Conservation (phyloP, 1,140 invertebrate genomes). For the Adoxophyes honmai region DNA sequence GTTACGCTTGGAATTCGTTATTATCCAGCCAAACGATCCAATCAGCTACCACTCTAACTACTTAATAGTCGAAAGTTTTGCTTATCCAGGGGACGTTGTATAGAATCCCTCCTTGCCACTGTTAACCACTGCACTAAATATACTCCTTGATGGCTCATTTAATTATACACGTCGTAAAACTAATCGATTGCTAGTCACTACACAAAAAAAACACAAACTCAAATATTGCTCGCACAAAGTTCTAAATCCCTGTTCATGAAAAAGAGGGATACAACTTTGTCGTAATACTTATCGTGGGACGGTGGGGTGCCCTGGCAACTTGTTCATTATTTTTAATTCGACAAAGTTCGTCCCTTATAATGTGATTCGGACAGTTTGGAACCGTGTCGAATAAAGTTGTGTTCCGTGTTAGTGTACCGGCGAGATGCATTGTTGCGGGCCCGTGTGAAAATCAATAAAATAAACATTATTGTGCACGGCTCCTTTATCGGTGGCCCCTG, state of each 20-base stretch:
- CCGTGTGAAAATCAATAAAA: conserved; percentile 75
- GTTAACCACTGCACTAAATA: not conserved
- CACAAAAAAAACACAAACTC: conserved; percentile 38
- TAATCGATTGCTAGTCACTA: conserved; percentile 51
- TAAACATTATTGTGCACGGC: conserved; percentile 63
- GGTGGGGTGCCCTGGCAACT: conserved; percentile 47
- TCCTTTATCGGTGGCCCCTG: conserved; percentile 25
- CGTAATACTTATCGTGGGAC: conserved; percentile 54
- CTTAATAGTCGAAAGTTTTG: not conserved
- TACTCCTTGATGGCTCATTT: conserved; percentile 19
- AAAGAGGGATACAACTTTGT: conserved; percentile 50
- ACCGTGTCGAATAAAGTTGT: conserved; percentile 46
- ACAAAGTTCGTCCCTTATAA: conserved; percentile 55
- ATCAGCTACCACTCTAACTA: not conserved
- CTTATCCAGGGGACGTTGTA: not conserved
- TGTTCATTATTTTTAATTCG: conserved; percentile 65
- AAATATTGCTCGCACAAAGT: conserved; percentile 41
- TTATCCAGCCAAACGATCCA: not conserved
- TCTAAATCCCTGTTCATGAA: conserved; percentile 40
- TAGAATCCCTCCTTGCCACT: not conserved
- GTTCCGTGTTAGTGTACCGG: conserved; percentile 31
- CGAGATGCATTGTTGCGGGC: conserved; percentile 46
- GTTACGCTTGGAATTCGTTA: conserved; percentile 24
- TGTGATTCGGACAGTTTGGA: conserved; percentile 47
- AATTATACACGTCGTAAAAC: conserved; percentile 63